Conservation (phyloP, 2,113 vertebrate genomes). For the Dipodomys spectabilis region DNA sequence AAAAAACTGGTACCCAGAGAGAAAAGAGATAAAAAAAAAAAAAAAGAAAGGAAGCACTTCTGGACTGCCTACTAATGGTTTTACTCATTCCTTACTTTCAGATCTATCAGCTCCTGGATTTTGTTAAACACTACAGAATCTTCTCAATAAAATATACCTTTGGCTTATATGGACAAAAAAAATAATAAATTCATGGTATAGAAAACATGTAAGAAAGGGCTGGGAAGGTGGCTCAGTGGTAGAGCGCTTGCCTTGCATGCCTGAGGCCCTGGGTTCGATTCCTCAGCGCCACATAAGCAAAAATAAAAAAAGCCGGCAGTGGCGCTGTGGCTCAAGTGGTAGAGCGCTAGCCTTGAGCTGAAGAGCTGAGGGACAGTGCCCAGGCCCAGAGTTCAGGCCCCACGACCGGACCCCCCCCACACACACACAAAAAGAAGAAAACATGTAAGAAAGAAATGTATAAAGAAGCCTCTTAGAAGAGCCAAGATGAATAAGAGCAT, state of each 20-base stretch:
- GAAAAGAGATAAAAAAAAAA: slow-evolving; percentile 28
- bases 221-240: too few species aligned
- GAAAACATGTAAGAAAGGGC: neutral
- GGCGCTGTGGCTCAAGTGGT: too few species aligned
- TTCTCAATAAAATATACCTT: neutral
- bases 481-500: neutral
- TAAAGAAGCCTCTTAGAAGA: neutral
- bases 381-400: too few species aligned
- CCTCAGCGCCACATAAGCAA: too few species aligned
- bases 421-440: too few species aligned
- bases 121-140: neutral
- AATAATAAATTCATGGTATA: neutral
- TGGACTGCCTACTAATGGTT: neutral
- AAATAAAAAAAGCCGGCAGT: too few species aligned
- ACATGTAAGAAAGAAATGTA: neutral
- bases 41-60: neutral
- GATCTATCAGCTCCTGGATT: neutral
- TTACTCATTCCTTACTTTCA: neutral
- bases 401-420: too few species aligned
- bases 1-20: neutral
- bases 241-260: too few species aligned
- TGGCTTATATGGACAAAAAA: neutral
- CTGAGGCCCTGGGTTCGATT: too few species aligned
- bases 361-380: too few species aligned
- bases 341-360: too few species aligned